Percentiles rank a stretch among this genome's conserved stretches.
Evolutionary conservation across 1,140 invertebrate species (phyloP).

Genomic region (Lepidotrigona ventralis): DNA sequence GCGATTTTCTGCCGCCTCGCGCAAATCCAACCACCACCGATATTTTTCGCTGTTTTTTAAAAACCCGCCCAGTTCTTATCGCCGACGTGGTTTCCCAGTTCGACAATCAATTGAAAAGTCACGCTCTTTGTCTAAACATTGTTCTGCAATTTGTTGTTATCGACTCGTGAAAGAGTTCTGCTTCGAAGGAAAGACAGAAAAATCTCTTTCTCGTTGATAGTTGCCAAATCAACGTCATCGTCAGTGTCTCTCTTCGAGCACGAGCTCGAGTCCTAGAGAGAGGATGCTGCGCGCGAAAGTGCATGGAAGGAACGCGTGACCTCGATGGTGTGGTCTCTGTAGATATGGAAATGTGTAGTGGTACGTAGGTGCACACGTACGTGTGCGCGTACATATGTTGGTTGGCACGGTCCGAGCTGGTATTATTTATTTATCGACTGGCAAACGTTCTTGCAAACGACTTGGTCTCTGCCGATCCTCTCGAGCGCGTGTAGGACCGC

Average conservation of each 20-base stretch:
- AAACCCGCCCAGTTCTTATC: no score
- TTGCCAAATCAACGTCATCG: neutral
- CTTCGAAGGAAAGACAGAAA: no score
- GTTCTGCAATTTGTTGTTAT: no score
- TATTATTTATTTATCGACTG: slow-evolving; percentile 43
- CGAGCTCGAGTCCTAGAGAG: slow-evolving; percentile 2
- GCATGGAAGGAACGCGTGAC: slow-evolving; percentile 31
- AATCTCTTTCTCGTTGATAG: neutral
- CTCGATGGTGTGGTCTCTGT: slow-evolving; percentile 38
- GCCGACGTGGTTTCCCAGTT: no score
- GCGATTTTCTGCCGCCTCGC: neutral
- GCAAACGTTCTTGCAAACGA: neutral
- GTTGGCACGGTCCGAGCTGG: slow-evolving; percentile 7
- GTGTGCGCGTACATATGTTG: neutral
- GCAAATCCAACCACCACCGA: neutral
- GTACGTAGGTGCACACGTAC: no score
- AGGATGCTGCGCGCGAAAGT: slow-evolving; percentile 14
- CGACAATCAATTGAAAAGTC: no score
- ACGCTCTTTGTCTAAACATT: no score
- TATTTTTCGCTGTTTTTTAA: neutral
- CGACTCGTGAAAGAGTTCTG: no score
- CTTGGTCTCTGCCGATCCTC: slow-evolving; percentile 19
- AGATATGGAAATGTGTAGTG: slow-evolving; percentile 30
- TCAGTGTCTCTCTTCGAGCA: neutral
- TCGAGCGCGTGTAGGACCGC: neutral